A percentile compares a stretch with the other conserved stretches of the same genome.
Evolutionary conservation across 2,797 vertebrate species (phyloP).

Genomic region (Kryptolebias ocellatus): DNA sequence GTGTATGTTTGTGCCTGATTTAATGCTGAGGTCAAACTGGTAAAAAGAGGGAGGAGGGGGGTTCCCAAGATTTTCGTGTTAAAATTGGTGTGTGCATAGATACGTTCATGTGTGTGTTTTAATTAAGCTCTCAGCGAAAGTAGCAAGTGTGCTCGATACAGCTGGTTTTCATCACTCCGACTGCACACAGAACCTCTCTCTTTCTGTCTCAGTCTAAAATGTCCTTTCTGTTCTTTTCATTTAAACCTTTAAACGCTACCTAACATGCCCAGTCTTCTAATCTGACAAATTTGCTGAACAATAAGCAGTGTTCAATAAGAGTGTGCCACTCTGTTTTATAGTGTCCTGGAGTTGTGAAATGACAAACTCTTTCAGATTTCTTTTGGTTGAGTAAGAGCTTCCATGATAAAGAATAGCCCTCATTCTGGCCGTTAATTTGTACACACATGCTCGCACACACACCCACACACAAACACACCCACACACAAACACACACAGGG

Average conservation of each 20-base stretch:
- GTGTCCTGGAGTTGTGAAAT: constrained; percentile 49
- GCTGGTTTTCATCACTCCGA: constrained; percentile 83
- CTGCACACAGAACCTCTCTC: constrained; percentile 60
- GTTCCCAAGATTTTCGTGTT: constrained; percentile 66
- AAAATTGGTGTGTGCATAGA: constrained; percentile 56
- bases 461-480: constrained; percentile 10
- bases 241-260: constrained; percentile 62
- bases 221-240: constrained; percentile 54
- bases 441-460: background rate
- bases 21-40: constrained; percentile 79
- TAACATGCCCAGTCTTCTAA: constrained; percentile 60
- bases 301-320: constrained; percentile 28
- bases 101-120: constrained; percentile 67
- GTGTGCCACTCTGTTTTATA: constrained; percentile 26
- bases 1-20: constrained; percentile 61
- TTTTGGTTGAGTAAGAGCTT: constrained; percentile 67
- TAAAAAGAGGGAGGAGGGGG: constrained; percentile 64
- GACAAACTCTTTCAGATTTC: constrained; percentile 44
- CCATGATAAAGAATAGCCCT: constrained; percentile 51
- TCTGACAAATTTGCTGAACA: constrained; percentile 64
- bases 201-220: constrained; percentile 59
- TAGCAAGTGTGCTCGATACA: constrained; percentile 81
- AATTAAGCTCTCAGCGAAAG: constrained; percentile 82
- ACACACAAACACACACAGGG: constrained; percentile 34
- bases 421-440: constrained; percentile 73